A percentile compares a stretch with the other conserved stretches of the same genome.
Conservation (phyloP, 1,140 invertebrate species). For the Lasioglossum albipes region DNA sequence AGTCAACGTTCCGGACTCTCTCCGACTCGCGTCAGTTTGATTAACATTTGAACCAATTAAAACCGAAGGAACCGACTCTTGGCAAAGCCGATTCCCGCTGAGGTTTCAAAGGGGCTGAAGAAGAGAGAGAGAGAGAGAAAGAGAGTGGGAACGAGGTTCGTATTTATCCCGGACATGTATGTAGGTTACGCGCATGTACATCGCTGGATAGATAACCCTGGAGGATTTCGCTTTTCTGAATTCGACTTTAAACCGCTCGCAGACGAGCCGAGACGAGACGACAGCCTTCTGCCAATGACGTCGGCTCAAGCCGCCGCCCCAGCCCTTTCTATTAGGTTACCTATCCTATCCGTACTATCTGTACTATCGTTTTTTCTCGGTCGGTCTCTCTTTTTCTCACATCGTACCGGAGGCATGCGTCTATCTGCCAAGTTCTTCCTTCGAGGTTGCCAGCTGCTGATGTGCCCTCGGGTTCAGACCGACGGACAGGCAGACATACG, state of each 20-base stretch:
- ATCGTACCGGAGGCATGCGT: conserved; percentile 47
- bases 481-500: conserved; percentile 60
- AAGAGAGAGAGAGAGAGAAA: conserved; percentile 11
- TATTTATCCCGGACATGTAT: conserved; percentile 51
- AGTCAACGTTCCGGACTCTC: no score
- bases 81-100: conserved; percentile 7
- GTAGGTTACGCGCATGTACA: conserved; percentile 50
- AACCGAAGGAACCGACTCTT: background rate
- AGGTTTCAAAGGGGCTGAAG: background rate
- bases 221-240: conserved; percentile 72
- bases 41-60: no score
- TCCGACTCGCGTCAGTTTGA: no score
- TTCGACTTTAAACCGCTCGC: conserved; percentile 74
- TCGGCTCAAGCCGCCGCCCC: conserved; percentile 68
- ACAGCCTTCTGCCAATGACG: conserved; percentile 77
- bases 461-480: conserved; percentile 69
- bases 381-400: conserved; percentile 40
- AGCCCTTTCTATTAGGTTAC: conserved; percentile 75
- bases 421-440: conserved; percentile 59
- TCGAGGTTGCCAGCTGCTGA: conserved; percentile 68
- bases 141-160: conserved; percentile 16
- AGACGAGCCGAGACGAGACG: conserved; percentile 65
- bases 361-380: conserved; percentile 54
- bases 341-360: conserved; percentile 73
- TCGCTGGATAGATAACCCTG: conserved; percentile 46